phyloP scores from a whole-genome alignment of 92 coral and sea anemone species.

The Umimayanthus kanabou region DNA sequence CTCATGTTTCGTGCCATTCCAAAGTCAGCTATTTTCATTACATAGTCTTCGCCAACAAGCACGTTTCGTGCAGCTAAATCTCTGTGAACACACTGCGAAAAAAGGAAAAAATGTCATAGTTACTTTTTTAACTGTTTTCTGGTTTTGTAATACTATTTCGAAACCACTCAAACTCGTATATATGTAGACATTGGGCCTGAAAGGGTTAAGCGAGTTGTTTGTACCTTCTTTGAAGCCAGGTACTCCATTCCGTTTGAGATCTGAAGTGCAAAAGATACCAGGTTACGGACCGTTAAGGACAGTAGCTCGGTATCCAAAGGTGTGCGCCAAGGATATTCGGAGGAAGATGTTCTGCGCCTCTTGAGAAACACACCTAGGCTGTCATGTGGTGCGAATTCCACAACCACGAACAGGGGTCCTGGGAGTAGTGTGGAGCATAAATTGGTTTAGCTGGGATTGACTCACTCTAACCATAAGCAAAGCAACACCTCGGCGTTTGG shows the following conservation, averaged over 20 bases:
- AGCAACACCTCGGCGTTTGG: not conserved
- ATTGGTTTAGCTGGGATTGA: not conserved
- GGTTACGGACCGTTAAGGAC: conserved; percentile 47
- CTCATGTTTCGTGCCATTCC: conserved; percentile 58
- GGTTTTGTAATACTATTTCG: not conserved
- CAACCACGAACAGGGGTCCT: conserved; percentile 43
- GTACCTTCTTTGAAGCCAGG: conserved; percentile 50
- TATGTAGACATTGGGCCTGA: too few relatives aligned
- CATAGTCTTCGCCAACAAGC: conserved; percentile 58
- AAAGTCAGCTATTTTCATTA: conserved; percentile 58
- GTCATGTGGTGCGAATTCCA: conserved; percentile 54
- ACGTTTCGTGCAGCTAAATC: conserved; percentile 55
- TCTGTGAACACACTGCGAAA: conserved; percentile 47
- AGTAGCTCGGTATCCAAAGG: not conserved
- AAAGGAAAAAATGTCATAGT: not conserved
- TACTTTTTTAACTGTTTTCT: not conserved
- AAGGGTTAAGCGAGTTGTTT: not conserved
- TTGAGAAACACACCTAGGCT: conserved; percentile 45
- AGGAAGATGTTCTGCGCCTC: conserved; percentile 38
- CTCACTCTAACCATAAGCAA: not conserved
- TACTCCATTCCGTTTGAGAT: conserved; percentile 52
- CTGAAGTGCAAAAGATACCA: conserved; percentile 50
- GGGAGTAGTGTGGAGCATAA: not conserved
- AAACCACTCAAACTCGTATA: not conserved
- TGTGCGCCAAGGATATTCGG: conserved; percentile 16